Conservation (phyloP, 1,140 invertebrate genomes). For the Cyclargus thomasi region DNA sequence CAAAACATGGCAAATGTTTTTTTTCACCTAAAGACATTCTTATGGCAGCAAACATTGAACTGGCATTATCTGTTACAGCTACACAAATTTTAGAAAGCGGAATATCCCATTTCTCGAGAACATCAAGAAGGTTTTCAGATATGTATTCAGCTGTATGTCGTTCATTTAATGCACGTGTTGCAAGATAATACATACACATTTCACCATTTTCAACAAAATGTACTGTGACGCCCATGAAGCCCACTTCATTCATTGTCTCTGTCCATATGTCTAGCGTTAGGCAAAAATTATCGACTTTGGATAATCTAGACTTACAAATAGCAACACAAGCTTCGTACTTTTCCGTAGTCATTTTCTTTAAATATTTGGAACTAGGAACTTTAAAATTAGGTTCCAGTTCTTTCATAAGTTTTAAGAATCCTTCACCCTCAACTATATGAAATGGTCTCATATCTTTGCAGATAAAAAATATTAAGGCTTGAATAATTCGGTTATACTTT, state of each 20-base stretch:
- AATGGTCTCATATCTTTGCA: too few species aligned
- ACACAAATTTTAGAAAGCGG: too few species aligned
- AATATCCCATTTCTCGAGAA: not conserved
- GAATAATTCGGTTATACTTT: too few species aligned
- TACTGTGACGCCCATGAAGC: conserved; percentile 29
- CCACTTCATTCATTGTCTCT: conserved; percentile 31
- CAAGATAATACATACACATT: conserved; percentile 32
- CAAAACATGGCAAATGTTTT: conserved; percentile 27
- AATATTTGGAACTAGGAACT: conserved; percentile 22
- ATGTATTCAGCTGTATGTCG: conserved; percentile 13
- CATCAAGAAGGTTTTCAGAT: conserved; percentile 3
- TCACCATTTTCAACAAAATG: conserved; percentile 28
- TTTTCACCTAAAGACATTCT: conserved; percentile 28
- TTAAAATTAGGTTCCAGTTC: conserved; percentile 16
- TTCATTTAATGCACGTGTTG: conserved; percentile 24
- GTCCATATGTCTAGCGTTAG: conserved; percentile 29
- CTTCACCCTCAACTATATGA: too few species aligned
- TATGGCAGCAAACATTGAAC: conserved; percentile 8
- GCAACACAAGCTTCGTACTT: conserved; percentile 22
- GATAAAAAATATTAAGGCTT: too few species aligned
- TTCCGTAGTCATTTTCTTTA: conserved; percentile 26
- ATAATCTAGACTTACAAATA: conserved; percentile 28
- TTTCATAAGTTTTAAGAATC: too few species aligned
- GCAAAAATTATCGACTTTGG: conserved; percentile 29
- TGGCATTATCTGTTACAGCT: too few species aligned